A percentile compares a stretch with the other conserved stretches of the same genome.
Conservation (phyloP, 37 sponge, comb jelly and placozoan species). For the Bolinopsis microptera region DNA sequence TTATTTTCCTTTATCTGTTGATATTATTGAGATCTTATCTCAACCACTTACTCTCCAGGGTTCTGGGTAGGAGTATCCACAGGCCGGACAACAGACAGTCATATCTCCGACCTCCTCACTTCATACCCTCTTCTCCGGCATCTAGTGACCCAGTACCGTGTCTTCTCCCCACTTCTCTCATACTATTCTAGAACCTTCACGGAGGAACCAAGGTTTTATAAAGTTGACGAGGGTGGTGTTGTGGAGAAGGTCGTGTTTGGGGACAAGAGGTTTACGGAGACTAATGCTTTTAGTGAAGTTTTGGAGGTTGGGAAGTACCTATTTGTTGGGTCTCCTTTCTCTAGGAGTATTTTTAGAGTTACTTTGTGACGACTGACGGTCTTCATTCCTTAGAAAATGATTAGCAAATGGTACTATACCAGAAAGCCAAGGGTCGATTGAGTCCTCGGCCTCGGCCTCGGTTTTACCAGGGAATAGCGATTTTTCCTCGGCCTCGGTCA, state of each 20-base stretch:
- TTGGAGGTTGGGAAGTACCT: background rate
- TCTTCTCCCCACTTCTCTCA: background rate
- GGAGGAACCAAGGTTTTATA: background rate
- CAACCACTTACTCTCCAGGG: too few species aligned
- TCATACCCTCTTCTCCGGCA: background rate
- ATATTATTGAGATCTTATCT: too few species aligned
- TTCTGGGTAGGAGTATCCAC: background rate
- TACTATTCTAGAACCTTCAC: background rate
- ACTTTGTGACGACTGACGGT: too few species aligned
- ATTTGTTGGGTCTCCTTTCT: background rate
- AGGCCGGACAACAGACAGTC: background rate
- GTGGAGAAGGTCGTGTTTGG: background rate
- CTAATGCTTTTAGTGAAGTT: background rate
- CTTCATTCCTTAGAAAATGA: too few species aligned
- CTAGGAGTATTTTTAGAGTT: background rate
- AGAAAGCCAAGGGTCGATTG: too few species aligned
- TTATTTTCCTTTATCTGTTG: too few species aligned
- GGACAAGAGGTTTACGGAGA: background rate
- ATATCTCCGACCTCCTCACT: background rate
- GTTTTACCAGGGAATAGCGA: too few species aligned
- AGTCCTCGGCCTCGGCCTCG: too few species aligned
- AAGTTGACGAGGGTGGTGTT: background rate
- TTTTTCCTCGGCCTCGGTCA: too few species aligned
- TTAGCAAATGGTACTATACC: too few species aligned
- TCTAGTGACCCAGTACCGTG: background rate